Percentiles rank a stretch among this genome's conserved stretches.
Evolutionary conservation across 2,113 vertebrate genomes (phyloP).

Genomic region (Mormyrus iriodes): DNA sequence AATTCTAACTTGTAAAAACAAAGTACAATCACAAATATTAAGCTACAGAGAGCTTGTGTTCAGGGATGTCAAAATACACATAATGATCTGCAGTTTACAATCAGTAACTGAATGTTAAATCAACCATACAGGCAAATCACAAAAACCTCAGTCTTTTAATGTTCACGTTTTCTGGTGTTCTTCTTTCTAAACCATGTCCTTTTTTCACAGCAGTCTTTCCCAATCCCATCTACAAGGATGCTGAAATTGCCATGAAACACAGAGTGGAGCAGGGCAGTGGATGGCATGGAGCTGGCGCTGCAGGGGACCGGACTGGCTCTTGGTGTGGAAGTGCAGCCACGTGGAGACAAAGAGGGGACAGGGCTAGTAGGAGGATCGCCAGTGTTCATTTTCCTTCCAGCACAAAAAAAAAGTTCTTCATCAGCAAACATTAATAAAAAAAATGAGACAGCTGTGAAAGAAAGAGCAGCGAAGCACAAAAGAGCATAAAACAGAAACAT

Average conservation of each 20-base stretch:
- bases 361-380: not conserved
- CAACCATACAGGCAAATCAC: not conserved
- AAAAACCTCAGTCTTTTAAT: not conserved
- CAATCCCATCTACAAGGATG: not conserved
- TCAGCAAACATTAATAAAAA: constrained; percentile 11
- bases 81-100: no score
- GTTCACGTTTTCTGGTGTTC: not conserved
- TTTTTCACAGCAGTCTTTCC: not conserved
- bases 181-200: not conserved
- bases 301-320: not conserved
- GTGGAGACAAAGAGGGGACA: not conserved
- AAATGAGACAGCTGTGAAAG: constrained; percentile 11
- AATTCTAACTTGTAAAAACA: not conserved
- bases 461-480: not conserved
- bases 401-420: not conserved
- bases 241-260: not conserved
- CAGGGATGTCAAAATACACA: not conserved
- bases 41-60: no score
- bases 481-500: constrained; percentile 1
- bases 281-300: not conserved
- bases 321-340: not conserved
- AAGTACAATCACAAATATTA: not conserved
- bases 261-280: not conserved
- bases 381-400: not conserved
- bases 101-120: not conserved